Evolutionary conservation across 1,140 invertebrate species (phyloP).

Genomic region (Drosophila parabipectinata): DNA sequence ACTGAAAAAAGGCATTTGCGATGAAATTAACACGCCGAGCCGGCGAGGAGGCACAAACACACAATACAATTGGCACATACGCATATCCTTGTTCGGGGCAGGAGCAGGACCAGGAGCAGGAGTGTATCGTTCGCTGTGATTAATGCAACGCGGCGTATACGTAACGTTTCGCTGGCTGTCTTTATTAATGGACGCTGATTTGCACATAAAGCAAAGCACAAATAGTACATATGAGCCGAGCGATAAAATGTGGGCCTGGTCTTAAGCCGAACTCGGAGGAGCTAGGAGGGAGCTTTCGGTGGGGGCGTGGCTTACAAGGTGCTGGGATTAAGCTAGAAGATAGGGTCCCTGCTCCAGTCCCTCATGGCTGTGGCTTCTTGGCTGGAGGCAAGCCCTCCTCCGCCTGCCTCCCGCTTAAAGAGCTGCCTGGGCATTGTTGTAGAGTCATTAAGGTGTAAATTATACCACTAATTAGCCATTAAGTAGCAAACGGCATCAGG

Average conservation of each 20-base stretch:
- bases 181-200: constrained; percentile 80
- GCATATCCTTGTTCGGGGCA: constrained; percentile 8
- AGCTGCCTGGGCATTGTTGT: constrained; percentile 64
- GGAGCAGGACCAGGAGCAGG: constrained; percentile 11
- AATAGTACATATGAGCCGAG: constrained; percentile 34
- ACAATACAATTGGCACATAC: constrained; percentile 21
- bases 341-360: constrained; percentile 20
- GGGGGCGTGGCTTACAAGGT: constrained; percentile 12
- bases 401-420: constrained; percentile 9
- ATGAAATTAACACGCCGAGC: constrained; percentile 69
- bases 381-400: constrained; percentile 14
- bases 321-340: constrained; percentile 53
- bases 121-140: constrained; percentile 67
- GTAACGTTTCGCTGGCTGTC: constrained; percentile 66
- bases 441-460: constrained; percentile 80
- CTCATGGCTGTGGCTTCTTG: constrained; percentile 49
- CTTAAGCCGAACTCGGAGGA: background rate
- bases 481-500: constrained; percentile 59
- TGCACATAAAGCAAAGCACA: constrained; percentile 66
- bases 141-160: constrained; percentile 71
- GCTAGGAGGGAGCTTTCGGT: background rate
- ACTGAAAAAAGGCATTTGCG: constrained; percentile 74
- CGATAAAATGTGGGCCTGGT: constrained; percentile 34
- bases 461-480: constrained; percentile 81
- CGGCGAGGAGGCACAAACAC: constrained; percentile 14